A percentile compares a stretch with the other conserved stretches of the same genome.
Conservation (phyloP, 2,888 invertebrate species). For the Hypena proboscidalis region DNA sequence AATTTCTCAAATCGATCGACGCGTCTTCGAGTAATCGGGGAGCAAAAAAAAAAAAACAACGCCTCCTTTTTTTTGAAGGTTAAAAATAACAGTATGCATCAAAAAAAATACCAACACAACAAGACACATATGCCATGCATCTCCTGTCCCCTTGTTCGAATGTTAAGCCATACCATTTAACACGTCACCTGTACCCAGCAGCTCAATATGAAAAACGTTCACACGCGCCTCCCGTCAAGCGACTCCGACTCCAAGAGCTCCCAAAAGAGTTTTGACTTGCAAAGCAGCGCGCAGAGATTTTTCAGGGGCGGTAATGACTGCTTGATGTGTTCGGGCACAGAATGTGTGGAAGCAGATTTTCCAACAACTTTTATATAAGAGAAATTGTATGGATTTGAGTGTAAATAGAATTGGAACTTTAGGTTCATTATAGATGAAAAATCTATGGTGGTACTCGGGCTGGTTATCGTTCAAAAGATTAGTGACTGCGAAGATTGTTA, state of each 20-base stretch:
- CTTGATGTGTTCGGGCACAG: slow-evolving; percentile 67
- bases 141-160: slow-evolving; percentile 31
- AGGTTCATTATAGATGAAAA: no score
- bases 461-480: no score
- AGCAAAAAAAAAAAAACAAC: no score
- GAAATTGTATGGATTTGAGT: background rate
- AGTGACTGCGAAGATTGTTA: no score
- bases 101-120: no score
- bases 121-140: slow-evolving; percentile 5
- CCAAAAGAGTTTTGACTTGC: slow-evolving; percentile 81
- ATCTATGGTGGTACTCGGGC: no score
- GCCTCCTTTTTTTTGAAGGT: no score
- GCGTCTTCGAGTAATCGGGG: no score
- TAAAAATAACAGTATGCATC: no score
- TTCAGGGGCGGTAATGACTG: slow-evolving; percentile 82
- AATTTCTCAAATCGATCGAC: no score
- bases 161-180: slow-evolving; percentile 47
- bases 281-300: slow-evolving; percentile 79
- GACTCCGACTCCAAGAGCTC: slow-evolving; percentile 44
- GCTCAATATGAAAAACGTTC: slow-evolving; percentile 54
- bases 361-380: background rate
- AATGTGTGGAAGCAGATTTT: slow-evolving; percentile 50
- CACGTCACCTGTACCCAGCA: slow-evolving; percentile 50
- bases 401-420: no score
- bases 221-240: slow-evolving; percentile 43